Evolutionary conservation across 2,797 vertebrate species (phyloP).

Genomic region (Cyprinella venusta): DNA sequence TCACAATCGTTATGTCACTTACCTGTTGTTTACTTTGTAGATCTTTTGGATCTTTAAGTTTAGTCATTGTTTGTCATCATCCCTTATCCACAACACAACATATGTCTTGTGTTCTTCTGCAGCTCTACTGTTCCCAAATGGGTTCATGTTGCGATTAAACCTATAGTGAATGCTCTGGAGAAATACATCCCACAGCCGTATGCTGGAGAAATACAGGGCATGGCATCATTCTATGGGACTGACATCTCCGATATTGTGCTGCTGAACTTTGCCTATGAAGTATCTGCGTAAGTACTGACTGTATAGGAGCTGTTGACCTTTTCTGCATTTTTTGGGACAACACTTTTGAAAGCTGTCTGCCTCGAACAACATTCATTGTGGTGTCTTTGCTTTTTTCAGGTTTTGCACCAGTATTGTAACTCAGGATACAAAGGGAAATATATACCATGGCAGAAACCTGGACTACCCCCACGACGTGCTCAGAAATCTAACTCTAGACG

Average conservation of each 20-base stretch:
- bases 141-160: slow-evolving; percentile 78
- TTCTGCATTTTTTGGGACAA: background rate
- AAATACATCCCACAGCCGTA: slow-evolving; percentile 82
- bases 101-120: slow-evolving; percentile 35
- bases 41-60: background rate
- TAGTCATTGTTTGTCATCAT: background rate
- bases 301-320: background rate
- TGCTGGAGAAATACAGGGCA: slow-evolving; percentile 83
- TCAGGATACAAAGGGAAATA: slow-evolving; percentile 83
- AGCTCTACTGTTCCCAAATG: slow-evolving; percentile 85
- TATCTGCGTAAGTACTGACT: slow-evolving; percentile 82
- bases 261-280: slow-evolving; percentile 91
- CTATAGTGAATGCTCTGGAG: slow-evolving; percentile 73
- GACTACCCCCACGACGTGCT: slow-evolving; percentile 85
- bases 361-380: background rate
- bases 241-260: slow-evolving; percentile 81
- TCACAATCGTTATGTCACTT: background rate
- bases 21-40: background rate
- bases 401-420: slow-evolving; percentile 93
- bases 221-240: slow-evolving; percentile 73
- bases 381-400: slow-evolving; percentile 67
- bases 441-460: slow-evolving; percentile 93
- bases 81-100: background rate
- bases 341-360: background rate
- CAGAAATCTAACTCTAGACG: slow-evolving; percentile 83